Evolutionary conservation across 2,888 invertebrate genomes (phyloP), one percentile per base, ranked within the genome.

Genomic region (Luperina nickerlii): DNA sequence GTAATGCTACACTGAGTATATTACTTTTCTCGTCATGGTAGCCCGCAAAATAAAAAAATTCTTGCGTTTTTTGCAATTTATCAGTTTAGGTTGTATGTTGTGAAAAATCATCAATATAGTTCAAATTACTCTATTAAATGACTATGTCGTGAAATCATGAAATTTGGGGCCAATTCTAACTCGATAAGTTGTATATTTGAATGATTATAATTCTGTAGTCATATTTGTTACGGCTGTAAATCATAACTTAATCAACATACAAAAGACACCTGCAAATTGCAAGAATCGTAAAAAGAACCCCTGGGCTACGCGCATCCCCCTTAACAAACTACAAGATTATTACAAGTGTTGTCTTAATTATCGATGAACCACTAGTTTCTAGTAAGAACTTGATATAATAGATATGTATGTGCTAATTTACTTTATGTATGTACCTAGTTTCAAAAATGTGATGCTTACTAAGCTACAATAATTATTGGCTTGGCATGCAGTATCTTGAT

Each of bases 1-100:
- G 79, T 54, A 62, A 78, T 62, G 15, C 66, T 78, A 45, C 48
- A 66, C 3, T 54, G 45, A 81, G 81, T 81, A 45, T 51, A 81
- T 80, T 80, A 84, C 80, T n/a, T 57, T 76, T 20, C 20, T 13
- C 1, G 0, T 57, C 57, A 57, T 9, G 24, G n/a, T 48, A 48
- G 5, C 48, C 15, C 1, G 15, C 11, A n/a, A n/a, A 60, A n/a
- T 60, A n/a, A 60, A 60, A 60, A n/a, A 5, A 5, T n/a, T n/a
- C 11, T 13, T n/a, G 13, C 0, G 5, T 11, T n/a, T 57, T 54
- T n/a, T 60, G 57, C 57, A 60, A 60, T 60, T 60, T n/a, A n/a
- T 57, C 57, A 57, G 11, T 24, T 57, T 57, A n/a, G 11, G 57
- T 60, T n/a, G 4, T n/a, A n/a, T 3, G 57, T 24, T 57, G 11